A percentile compares a stretch with the other conserved stretches of the same genome.
phyloP scores from a whole-genome alignment of 2,113 vertebrate genomes.

The Semicossyphus pulcher region DNA sequence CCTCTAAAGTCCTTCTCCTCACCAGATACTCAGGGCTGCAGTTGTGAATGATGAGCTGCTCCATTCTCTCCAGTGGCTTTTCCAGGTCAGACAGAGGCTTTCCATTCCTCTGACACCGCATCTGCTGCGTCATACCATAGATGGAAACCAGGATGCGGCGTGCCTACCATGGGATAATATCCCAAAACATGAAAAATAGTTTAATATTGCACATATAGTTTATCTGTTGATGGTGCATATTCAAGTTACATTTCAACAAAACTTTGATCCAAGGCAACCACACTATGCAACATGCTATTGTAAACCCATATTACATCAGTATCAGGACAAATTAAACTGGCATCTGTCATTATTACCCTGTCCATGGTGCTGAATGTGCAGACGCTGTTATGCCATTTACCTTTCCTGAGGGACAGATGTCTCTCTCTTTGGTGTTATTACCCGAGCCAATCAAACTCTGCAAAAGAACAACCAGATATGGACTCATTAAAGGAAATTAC shows the following conservation, averaged over 20 bases:
- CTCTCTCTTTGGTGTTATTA: constrained; percentile 61
- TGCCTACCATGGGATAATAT: constrained; percentile 47
- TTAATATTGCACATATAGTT: background rate
- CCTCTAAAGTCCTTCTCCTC: constrained; percentile 12
- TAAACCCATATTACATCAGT: background rate
- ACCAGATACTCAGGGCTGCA: constrained; percentile 74
- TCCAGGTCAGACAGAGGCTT: constrained; percentile 42
- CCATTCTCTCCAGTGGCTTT: constrained; percentile 74
- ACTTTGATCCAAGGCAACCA: background rate
- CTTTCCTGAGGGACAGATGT: constrained; percentile 79
- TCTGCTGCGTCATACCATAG: constrained; percentile 71
- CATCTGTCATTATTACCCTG: constrained; percentile 30
- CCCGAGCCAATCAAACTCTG: constrained; percentile 79
- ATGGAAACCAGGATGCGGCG: constrained; percentile 76
- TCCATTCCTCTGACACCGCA: constrained; percentile 63
- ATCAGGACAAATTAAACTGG: background rate
- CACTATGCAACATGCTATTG: background rate
- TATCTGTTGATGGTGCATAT: background rate
- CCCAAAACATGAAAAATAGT: background rate
- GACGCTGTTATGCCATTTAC: constrained; percentile 48
- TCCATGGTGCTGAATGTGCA: constrained; percentile 67
- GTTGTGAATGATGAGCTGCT: constrained; percentile 71
- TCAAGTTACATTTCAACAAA: too few relatives aligned
- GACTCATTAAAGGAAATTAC: background rate
- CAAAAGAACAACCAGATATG: constrained; percentile 11